Evolutionary conservation across 1,140 invertebrate species (phyloP), one percentile per base, ranked within the genome.

Genomic region (Ostrea edulis): DNA sequence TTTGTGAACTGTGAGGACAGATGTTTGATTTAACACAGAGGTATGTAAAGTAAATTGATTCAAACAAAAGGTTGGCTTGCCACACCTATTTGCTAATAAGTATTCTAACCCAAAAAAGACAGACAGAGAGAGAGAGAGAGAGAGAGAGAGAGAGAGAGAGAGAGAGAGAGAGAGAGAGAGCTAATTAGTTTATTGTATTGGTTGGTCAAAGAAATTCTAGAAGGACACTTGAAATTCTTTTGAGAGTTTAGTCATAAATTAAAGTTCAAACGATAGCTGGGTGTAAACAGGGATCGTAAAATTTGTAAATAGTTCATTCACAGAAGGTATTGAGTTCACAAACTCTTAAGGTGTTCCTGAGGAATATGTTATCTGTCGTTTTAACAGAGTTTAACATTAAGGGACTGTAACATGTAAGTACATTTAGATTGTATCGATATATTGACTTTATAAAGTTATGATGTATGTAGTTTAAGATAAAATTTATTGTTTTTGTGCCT

Each of bases 261-360:
- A 77, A 77, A 77, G 68, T 77, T 77, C 68, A 77, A 77, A 77
- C 25, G 25, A 29, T 35, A 25, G 29, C 68, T 35, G 68, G 68
- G 68, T 77, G 29, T 35, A 77, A 77, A 77, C 7, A n/a, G 68
- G 68, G 22, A 25, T 29, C 11, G 17, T 44, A 77, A 77, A 77
- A 77, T 29, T 25, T 29, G 68, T 77, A 25, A 77, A 77, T 77
- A 77, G 29, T 77, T 71, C 22, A 71, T 22, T 29, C 22, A 77
- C 11, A 35, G 14, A 25, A 62, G 14, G 5, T n/a, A n/a, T 62
- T 62, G 55, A 5, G 2, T 62, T 20, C 55, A 62, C 4, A 62
- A 62, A 62, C 14, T 62, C n/a, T 62, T 20, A n/a, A 44, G 35
- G 35, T 44, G 35, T 44, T 44, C 5, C 35, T 44, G 1, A 2